Evolutionary conservation across 2,113 vertebrate species (phyloP).

Genomic region (zebrafish (Danio rerio)): DNA sequence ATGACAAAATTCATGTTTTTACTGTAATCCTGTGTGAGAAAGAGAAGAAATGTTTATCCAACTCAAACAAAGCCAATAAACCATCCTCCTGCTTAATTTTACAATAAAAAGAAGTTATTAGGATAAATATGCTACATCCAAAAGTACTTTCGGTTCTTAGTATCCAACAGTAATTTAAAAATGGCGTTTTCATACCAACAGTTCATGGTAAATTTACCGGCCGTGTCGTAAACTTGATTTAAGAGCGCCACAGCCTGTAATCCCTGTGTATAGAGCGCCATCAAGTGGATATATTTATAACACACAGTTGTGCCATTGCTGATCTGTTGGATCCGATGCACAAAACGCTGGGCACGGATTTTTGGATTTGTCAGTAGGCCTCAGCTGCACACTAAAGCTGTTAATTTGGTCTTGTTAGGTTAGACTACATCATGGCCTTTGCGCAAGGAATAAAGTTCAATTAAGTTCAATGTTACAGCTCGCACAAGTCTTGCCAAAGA

Average conservation of each 20-base stretch:
- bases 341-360: not conserved
- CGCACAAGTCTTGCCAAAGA: conserved; percentile 6
- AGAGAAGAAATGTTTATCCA: not conserved
- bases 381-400: not conserved
- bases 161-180: conserved; percentile 1
- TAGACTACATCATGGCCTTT: not conserved
- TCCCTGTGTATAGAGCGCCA: conserved; percentile 11
- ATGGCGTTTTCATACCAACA: conserved; percentile 21
- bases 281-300: not conserved
- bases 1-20: not conserved
- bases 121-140: not conserved
- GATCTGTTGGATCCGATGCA: not conserved
- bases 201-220: not conserved
- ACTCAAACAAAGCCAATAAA: not conserved
- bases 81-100: not conserved
- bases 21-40: not conserved
- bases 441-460: not conserved
- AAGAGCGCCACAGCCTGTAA: not conserved
- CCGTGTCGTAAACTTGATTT: not conserved
- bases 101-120: not conserved
- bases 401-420: not conserved
- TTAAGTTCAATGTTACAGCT: conserved; percentile 2
- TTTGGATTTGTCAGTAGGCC: not conserved
- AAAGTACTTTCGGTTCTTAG: not conserved
- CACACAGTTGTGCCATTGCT: not conserved